A percentile compares a stretch with the other conserved stretches of the same genome.
phyloP scores from a whole-genome alignment of 2,888 invertebrate genomes.

The Chrysina gloriosa region DNA sequence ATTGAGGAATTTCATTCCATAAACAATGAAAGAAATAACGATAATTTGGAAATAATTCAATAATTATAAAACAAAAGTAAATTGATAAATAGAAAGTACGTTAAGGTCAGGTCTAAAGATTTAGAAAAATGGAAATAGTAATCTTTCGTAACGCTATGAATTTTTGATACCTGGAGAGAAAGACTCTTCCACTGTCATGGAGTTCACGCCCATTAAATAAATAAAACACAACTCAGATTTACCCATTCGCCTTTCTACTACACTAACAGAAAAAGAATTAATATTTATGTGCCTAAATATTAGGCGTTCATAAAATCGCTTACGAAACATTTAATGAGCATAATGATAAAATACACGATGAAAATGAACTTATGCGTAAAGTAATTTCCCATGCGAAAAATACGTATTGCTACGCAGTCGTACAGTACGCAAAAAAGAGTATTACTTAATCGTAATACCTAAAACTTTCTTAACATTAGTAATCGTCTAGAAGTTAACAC shows the following conservation, averaged over 20 bases:
- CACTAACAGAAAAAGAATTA: not conserved
- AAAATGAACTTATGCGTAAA: not conserved
- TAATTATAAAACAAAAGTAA: no score
- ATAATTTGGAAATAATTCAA: no score
- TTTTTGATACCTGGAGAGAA: no score
- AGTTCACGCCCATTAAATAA: not conserved
- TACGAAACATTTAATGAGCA: not conserved
- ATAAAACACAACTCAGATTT: no score
- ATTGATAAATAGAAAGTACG: no score
- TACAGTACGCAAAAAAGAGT: conserved; percentile 19
- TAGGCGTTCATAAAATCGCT: conserved; percentile 28
- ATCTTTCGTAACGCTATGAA: no score
- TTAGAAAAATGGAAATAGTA: no score
- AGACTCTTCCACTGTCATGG: no score
- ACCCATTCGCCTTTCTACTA: no score
- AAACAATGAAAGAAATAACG: no score
- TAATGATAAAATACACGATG: not conserved
- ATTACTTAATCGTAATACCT: conserved; percentile 37
- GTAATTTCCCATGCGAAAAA: conserved; percentile 28
- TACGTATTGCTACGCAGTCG: conserved; percentile 22
- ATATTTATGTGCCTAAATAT: conserved; percentile 34
- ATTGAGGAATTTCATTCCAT: no score
- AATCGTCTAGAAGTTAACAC: conserved; percentile 9
- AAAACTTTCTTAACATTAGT: conserved; percentile 19
- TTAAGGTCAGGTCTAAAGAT: no score